Conservation (phyloP, 2,888 invertebrate species). For the Odontocolon sp. region DNA sequence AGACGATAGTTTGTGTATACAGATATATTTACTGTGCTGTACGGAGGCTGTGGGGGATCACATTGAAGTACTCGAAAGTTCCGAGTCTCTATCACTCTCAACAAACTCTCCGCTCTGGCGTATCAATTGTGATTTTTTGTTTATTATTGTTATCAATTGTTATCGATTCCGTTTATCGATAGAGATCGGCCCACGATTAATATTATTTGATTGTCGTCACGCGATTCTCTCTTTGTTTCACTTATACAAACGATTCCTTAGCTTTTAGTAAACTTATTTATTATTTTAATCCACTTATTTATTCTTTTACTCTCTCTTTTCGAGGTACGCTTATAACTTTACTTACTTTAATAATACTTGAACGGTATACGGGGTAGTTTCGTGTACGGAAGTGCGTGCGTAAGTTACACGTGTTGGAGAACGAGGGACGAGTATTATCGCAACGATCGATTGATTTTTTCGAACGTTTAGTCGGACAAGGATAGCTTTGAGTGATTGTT, state of each 20-base stretch:
- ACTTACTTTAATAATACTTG: slow-evolving; percentile 60
- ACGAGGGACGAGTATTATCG: slow-evolving; percentile 38
- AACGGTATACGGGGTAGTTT: slow-evolving; percentile 44
- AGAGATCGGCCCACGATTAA: slow-evolving; percentile 58
- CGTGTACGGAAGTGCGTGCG: background rate
- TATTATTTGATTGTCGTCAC: slow-evolving; percentile 79
- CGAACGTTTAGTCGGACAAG: background rate
- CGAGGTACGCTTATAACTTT: slow-evolving; percentile 35
- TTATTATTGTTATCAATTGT: slow-evolving; percentile 23
- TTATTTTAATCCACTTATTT: slow-evolving; percentile 12
- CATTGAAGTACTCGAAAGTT: slow-evolving; percentile 45
- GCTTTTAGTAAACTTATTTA: slow-evolving; percentile 30
- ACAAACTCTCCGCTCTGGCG: slow-evolving; percentile 8
- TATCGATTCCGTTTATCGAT: slow-evolving; percentile 30
- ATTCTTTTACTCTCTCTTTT: slow-evolving; percentile 11
- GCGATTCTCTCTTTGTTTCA: slow-evolving; percentile 73
- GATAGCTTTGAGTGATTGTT: background rate
- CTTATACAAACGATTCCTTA: slow-evolving; percentile 48
- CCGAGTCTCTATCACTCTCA: slow-evolving; percentile 13
- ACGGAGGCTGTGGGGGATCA: slow-evolving; percentile 30
- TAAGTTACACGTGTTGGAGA: slow-evolving; percentile 3
- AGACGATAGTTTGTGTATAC: slow-evolving; percentile 19
- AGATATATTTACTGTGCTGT: slow-evolving; percentile 29
- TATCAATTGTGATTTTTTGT: slow-evolving; percentile 3
- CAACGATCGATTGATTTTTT: slow-evolving; percentile 19